Base-by-base conservation (phyloP, 2,113 vertebrate genomes). In the Erythrocercus mccallii region DNA sequence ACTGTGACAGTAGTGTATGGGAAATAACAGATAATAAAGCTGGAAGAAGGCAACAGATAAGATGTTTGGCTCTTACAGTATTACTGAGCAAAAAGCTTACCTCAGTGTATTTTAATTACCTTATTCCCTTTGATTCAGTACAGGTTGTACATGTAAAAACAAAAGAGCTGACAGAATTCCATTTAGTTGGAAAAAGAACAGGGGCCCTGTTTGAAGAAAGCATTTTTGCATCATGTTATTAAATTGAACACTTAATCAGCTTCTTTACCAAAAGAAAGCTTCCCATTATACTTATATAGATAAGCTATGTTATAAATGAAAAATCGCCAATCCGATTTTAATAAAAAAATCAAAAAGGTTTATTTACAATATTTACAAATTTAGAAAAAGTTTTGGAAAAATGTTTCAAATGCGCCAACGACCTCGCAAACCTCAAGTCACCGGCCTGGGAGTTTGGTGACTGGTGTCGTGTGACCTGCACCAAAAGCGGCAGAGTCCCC, bases 171-270 rank as follows among this genome's bases (percentile, higher is more conserved):
- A 76, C n/a, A 81, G 76, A 94, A 81, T 56, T 95, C 33, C 24
- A 35, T 85, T 97, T 71, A 33, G 53, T 87, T 62, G 92, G 77
- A 85, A 86, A 65, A 82, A 45, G 19, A 97, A 57, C 12, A 92
- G 45, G 37, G 50, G 5, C 22, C 73, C 81, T 94, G 40, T 95
- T 38, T 93, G 83, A 95, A 94, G 66, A 90, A 92, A 95, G 22
- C 10, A 66, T 96, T 95, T 94, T 97, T 95, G 66, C 73, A 81
- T 96, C 90, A 42, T 61, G 37, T 58, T 96, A 91, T 95, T 96
- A 97, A 97, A 96, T 94, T 86, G 90, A 96, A 95, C 93, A 94
- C 91, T 95, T 97, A 96, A 96, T 97, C 92, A 97, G 68, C 53
- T 91, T 65, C 73, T 90, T 91, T 96, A 79, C 86, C 95, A 97